Conservation (phyloP, 2,113 vertebrate genomes). For the Lepus americanus region DNA sequence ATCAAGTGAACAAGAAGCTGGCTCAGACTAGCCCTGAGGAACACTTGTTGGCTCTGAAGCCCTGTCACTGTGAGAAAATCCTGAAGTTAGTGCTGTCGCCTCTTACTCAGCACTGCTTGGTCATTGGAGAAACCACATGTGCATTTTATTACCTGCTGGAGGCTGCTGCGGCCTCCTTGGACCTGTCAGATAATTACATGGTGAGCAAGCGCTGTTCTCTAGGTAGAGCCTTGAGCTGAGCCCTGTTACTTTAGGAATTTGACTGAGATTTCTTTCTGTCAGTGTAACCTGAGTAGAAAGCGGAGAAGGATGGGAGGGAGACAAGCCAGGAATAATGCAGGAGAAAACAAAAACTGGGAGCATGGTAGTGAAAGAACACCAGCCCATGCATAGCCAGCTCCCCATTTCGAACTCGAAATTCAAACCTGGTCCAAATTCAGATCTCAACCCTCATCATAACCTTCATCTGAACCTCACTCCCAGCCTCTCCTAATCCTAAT, state of each 20-base stretch:
- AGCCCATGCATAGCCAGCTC: not conserved
- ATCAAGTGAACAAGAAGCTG: constrained; percentile 62
- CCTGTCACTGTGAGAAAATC: constrained; percentile 71
- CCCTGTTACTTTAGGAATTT: not conserved
- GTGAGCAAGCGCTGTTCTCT: constrained; percentile 56
- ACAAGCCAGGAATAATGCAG: not conserved
- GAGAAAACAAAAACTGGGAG: not conserved
- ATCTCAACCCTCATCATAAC: not conserved
- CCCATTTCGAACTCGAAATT: not conserved
- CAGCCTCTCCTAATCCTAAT: constrained; percentile 19
- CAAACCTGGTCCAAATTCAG: not conserved
- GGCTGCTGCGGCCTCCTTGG: constrained; percentile 71
- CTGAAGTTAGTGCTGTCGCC: constrained; percentile 68
- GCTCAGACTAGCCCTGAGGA: not conserved
- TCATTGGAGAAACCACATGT: constrained; percentile 51
- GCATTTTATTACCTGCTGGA: constrained; percentile 81
- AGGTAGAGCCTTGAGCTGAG: not conserved
- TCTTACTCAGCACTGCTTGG: constrained; percentile 75
- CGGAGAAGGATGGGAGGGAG: not conserved
- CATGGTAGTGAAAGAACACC: not conserved
- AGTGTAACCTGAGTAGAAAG: not conserved
- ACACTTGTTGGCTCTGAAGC: not conserved
- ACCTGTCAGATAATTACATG: constrained; percentile 79
- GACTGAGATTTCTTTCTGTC: not conserved
- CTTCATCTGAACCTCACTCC: not conserved